A percentile compares a stretch with the other conserved stretches of the same genome.
Conservation (phyloP, 2,113 vertebrate genomes). For the Otus sunia region DNA sequence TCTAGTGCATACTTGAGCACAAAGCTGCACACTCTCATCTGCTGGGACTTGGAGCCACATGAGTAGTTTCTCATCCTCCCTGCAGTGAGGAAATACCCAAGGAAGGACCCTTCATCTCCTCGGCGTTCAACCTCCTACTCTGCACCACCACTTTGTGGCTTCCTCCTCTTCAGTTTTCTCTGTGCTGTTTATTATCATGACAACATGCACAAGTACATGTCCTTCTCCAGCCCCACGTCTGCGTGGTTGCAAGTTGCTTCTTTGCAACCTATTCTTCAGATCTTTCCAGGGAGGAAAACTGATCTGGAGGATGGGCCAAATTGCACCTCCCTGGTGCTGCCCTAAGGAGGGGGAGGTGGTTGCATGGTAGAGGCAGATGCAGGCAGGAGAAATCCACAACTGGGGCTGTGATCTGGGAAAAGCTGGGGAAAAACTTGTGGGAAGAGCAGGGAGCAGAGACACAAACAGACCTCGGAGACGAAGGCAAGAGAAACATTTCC, state of each 20-base stretch:
- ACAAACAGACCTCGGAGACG: not conserved
- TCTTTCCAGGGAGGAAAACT: not conserved
- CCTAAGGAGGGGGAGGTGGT: not conserved
- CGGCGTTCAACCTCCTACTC: not conserved
- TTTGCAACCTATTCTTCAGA: not conserved
- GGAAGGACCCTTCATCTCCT: not conserved
- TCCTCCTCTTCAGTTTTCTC: not conserved
- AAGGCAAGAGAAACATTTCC: not conserved
- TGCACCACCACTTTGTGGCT: not conserved
- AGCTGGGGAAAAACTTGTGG: not conserved
- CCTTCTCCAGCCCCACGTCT: not conserved
- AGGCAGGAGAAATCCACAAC: accelerated
- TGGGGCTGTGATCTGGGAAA: not conserved
- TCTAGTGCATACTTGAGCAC: not conserved
- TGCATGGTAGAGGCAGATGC: too few relatives aligned
- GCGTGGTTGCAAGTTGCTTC: not conserved
- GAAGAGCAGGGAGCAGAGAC: not conserved
- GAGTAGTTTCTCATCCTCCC: not conserved
- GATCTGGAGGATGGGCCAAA: not conserved
- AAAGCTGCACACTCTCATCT: not conserved
- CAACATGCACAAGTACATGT: accelerated
- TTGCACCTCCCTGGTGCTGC: not conserved
- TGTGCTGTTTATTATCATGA: not conserved
- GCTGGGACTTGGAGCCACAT: accelerated
- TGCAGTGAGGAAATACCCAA: not conserved